Conservation (phyloP, 1,140 invertebrate genomes). For the Drosophila kohkoa region DNA sequence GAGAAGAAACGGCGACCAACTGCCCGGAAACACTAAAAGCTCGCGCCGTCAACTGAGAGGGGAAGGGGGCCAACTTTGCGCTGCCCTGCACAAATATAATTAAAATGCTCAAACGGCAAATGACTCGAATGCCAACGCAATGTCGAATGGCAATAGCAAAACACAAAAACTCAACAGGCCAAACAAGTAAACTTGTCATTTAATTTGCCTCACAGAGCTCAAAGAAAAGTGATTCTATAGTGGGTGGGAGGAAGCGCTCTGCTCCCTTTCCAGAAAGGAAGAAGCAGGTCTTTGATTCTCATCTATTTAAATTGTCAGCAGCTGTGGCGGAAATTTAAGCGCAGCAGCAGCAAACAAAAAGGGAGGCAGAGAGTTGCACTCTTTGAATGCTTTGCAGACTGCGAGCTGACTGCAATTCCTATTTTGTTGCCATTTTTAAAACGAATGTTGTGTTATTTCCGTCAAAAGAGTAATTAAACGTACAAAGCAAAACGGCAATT, state of each 20-base stretch:
- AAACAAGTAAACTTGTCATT: conserved; percentile 68
- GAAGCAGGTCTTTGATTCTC: conserved; percentile 22
- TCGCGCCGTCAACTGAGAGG: conserved; percentile 17
- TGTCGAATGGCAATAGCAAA: conserved; percentile 20
- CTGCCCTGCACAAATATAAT: conserved; percentile 79
- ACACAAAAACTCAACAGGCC: conserved; percentile 18
- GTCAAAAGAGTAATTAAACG: conserved; percentile 82
- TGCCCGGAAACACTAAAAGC: conserved; percentile 76
- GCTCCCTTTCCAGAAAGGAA: not conserved
- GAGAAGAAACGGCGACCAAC: conserved; percentile 42
- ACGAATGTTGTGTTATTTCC: conserved; percentile 80
- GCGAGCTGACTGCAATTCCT: conserved; percentile 41
- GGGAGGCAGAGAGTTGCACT: not conserved
- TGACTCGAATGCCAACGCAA: conserved; percentile 45
- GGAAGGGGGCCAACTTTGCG: conserved; percentile 39
- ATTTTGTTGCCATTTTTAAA: conserved; percentile 64
- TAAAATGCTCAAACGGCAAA: conserved; percentile 67
- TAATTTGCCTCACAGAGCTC: conserved; percentile 60
- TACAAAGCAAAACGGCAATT: conserved; percentile 76
- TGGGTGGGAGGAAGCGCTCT: not conserved
- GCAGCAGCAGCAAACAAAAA: not conserved
- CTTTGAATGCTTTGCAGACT: not conserved
- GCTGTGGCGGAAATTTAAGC: conserved; percentile 35
- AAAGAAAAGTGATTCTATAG: conserved; percentile 53
- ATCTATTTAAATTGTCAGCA: conserved; percentile 38